A percentile compares a stretch with the other conserved stretches of the same genome.
These are phyloP conservation scores for Eupristina koningsbergeri DNA, from an alignment of 1,140 invertebrate species.

Conservation along the genomic window DNA sequence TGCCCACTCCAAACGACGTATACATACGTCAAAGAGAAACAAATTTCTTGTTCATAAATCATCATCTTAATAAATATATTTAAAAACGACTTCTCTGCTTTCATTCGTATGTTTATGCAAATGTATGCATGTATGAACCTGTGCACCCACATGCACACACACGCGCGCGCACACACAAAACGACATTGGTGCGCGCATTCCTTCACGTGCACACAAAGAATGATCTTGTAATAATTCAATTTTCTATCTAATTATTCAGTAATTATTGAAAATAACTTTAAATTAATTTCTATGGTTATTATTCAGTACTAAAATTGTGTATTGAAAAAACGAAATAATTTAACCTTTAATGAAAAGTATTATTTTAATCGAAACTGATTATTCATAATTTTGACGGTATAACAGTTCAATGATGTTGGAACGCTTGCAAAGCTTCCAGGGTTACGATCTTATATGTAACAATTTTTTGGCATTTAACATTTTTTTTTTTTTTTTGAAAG, in stretches of 20 bases:
- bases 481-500: neutral
- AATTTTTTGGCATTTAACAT: slow-evolving; percentile 3
- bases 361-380: neutral
- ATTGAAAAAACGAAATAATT: too few relatives aligned
- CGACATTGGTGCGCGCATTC: too few relatives aligned
- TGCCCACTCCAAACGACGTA: neutral
- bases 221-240: too few relatives aligned
- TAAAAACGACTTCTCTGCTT: neutral
- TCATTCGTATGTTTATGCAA: too few relatives aligned
- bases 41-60: neutral
- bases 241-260: too few relatives aligned
- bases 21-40: neutral
- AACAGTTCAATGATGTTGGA: neutral
- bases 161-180: too few relatives aligned
- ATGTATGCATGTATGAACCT: too few relatives aligned
- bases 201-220: too few relatives aligned
- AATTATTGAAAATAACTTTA: too few relatives aligned
- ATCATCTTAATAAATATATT: neutral
- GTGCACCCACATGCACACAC: too few relatives aligned
- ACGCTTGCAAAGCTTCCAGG: neutral
- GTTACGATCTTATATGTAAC: slow-evolving; percentile 4
- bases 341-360: neutral
- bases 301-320: neutral
- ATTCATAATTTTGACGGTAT: neutral
- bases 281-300: neutral